phyloP scores from a whole-genome alignment of 2,113 vertebrate genomes.

The Aptenodytes forsteri region DNA sequence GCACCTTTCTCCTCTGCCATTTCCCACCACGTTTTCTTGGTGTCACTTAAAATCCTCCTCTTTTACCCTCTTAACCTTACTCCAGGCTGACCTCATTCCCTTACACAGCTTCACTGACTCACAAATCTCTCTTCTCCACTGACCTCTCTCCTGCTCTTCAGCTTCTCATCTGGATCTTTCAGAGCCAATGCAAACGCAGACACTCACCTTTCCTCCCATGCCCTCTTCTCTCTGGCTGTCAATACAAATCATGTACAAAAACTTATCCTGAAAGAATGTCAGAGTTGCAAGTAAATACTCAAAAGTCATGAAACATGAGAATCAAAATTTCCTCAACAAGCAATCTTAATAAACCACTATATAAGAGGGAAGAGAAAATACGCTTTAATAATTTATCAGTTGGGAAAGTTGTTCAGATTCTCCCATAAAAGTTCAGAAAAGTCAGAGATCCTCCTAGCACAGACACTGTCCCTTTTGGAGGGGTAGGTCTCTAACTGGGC shows the following conservation, averaged over 20 bases:
- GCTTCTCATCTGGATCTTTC: background rate
- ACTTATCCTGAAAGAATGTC: background rate
- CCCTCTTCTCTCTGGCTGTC: background rate
- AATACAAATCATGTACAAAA: background rate
- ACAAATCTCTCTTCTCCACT: slow-evolving; percentile 43
- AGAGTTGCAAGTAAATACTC: background rate
- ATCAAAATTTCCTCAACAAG: background rate
- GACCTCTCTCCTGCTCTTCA: slow-evolving; percentile 39
- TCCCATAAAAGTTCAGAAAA: background rate
- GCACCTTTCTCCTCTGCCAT: background rate
- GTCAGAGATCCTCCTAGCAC: background rate
- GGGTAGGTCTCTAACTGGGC: background rate
- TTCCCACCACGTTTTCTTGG: background rate
- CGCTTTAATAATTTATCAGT: background rate
- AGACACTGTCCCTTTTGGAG: background rate
- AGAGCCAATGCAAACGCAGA: background rate
- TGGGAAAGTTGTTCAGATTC: background rate
- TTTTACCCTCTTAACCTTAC: slow-evolving; percentile 57
- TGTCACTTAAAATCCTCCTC: background rate
- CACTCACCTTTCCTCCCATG: slow-evolving; percentile 11
- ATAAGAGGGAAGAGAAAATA: background rate
- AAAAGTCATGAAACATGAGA: background rate
- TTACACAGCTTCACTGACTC: slow-evolving; percentile 34
- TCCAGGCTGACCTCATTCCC: slow-evolving; percentile 30
- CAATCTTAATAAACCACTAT: background rate